A percentile compares a stretch with the other conserved stretches of the same genome.
Evolutionary conservation across 1,140 invertebrate genomes (phyloP).

Genomic region (Apis florea): DNA sequence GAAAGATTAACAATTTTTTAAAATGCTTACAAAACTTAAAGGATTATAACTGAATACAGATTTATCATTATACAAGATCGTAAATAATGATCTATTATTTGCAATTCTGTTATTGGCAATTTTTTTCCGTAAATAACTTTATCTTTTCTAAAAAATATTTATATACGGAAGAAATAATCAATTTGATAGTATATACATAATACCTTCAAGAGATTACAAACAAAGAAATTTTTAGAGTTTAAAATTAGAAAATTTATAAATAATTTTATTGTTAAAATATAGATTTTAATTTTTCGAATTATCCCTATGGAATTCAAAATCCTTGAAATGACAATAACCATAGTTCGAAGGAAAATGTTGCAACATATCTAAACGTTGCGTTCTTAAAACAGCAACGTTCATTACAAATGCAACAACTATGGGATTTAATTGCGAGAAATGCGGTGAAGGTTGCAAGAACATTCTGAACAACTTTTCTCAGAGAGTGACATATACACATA

Average conservation of each 20-base stretch:
- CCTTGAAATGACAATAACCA: conserved; percentile 5
- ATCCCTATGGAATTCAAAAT: neutral
- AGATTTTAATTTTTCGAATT: neutral
- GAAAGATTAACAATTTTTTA: neutral
- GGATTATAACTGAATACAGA: neutral
- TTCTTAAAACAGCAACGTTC: conserved; percentile 38
- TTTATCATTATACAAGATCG: neutral
- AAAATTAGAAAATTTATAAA: neutral
- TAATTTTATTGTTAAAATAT: neutral
- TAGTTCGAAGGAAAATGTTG: conserved; percentile 15
- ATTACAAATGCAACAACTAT: conserved; percentile 38
- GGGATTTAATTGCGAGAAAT: conserved; percentile 50
- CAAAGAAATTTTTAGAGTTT: neutral
- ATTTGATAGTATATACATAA: too few species aligned
- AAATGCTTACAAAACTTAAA: neutral
- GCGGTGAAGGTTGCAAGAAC: conserved; percentile 49
- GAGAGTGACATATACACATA: conserved; percentile 15
- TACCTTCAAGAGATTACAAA: neutral
- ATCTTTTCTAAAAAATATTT: neutral
- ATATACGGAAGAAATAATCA: neutral
- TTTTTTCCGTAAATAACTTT: neutral
- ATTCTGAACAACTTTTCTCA: conserved; percentile 34
- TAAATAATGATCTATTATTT: conserved; percentile 10
- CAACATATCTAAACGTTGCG: neutral
- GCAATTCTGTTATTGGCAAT: neutral